Evolutionary conservation across 2,797 vertebrate species (phyloP).

Genomic region (Syngnathus rostellatus): DNA sequence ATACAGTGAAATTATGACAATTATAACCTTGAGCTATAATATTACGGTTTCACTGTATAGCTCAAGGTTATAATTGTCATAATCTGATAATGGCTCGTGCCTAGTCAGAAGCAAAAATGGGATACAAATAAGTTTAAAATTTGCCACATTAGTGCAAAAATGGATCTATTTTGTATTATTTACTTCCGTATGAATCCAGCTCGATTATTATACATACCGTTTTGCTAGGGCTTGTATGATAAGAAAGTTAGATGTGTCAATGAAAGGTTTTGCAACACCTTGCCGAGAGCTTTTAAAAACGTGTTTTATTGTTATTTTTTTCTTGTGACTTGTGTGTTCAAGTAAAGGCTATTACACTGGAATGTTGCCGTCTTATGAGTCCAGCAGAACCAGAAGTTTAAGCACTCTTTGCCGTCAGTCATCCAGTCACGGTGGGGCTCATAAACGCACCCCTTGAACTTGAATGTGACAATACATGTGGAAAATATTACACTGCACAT

Average conservation of each 20-base stretch:
- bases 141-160: neutral
- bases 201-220: too few species aligned
- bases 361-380: conserved; percentile 37
- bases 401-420: conserved; percentile 9
- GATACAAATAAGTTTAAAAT: neutral
- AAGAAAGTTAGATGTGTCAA: neutral
- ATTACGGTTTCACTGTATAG: too few species aligned
- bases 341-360: conserved; percentile 27
- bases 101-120: neutral
- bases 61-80: too few species aligned
- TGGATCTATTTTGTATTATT: neutral
- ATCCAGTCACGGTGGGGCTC: conserved; percentile 19
- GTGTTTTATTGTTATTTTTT: neutral
- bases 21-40: too few species aligned
- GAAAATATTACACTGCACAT: conserved; percentile 9
- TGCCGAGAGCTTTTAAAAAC: neutral
- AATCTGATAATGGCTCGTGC: too few species aligned
- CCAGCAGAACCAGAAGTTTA: conserved; percentile 35
- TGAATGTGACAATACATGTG: neutral
- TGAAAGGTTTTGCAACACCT: neutral
- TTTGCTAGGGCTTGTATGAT: neutral
- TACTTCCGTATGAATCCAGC: neutral
- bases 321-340: conserved; percentile 8
- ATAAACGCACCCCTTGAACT: conserved; percentile 15
- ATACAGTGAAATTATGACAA: too few species aligned